Base-by-base conservation (phyloP, 2,888 invertebrate genomes). In the Diogma glabrata region DNA sequence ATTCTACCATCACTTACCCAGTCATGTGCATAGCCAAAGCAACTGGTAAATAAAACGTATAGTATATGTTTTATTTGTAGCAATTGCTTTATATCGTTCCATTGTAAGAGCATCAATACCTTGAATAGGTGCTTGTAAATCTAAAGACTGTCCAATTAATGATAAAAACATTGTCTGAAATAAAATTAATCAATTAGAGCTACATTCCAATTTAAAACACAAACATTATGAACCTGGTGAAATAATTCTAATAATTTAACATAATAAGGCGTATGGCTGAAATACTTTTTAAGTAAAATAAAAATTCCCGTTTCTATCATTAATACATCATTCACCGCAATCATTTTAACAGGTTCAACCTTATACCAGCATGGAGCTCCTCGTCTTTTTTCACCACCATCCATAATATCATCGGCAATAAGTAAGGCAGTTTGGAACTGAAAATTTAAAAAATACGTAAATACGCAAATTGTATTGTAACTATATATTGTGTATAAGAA, bases 281-380 rank as follows among this genome's bases (percentile, higher is more conserved):
- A 89, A 69, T 93, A 79, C 59, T 79, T 79, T 63, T 81, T 82
- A 4, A 95, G 70, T 14, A 94, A 73, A 9, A 80, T 75, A 67
- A 84, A 94, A 62, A 91, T 75, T 17, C 82, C 80, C 33, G 80
- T 76, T 62, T 93, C 87, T 49, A 99, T 66, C 58, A 93, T 75
- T 2, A 88, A 64, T 0, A 83, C 81, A 66, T 99, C 97, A 68
- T 94, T 96, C 53, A 93, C 75, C 1, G 90, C 94, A 2, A 72
- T 72, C 7, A 83, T 62, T 1, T 87, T 87, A 10, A 87, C 79
- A 52, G 79, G 79, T 0, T 86, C 79, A 9, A 80, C 70, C 47
- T 76, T 76, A 70, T 93, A 85, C 99, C 99, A 99, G 68, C 95
- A 94, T 0, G 84, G 84, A 54, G 82, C 80, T 3, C 94, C 94